Conservation (phyloP, 2,113 vertebrate genomes). For the Ciconia stormi region DNA sequence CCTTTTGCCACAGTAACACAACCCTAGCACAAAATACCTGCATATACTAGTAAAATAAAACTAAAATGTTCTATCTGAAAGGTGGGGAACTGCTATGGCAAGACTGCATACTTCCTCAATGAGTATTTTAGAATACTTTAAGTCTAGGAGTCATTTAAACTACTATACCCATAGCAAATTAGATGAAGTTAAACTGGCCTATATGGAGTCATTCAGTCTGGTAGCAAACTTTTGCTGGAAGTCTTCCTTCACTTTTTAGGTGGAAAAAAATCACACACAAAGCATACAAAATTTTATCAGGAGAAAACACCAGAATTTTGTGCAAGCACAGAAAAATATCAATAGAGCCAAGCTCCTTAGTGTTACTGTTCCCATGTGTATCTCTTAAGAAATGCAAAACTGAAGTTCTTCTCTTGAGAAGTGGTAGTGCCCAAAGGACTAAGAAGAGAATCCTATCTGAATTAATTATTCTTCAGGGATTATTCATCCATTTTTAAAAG, state of each 20-base stretch:
- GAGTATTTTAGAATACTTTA: background rate
- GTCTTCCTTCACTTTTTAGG: background rate
- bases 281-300: background rate
- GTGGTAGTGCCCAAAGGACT: background rate
- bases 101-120: background rate
- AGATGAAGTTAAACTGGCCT: background rate
- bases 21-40: background rate
- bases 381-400: constrained; percentile 16
- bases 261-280: background rate
- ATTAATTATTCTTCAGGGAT: constrained; percentile 17
- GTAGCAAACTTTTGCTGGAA: background rate
- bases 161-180: background rate
- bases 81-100: background rate
- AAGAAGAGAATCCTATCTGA: background rate
- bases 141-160: background rate
- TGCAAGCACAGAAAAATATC: background rate
- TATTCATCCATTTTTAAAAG: background rate
- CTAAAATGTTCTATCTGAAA: background rate
- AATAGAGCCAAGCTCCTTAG: background rate
- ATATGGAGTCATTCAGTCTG: background rate
- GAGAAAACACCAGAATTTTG: background rate
- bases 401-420: background rate
- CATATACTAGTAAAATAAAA: background rate
- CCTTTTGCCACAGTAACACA: rapidly evolving
- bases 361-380: background rate